Conservation (phyloP, 1,140 invertebrate species). For the Platyura marginata region DNA sequence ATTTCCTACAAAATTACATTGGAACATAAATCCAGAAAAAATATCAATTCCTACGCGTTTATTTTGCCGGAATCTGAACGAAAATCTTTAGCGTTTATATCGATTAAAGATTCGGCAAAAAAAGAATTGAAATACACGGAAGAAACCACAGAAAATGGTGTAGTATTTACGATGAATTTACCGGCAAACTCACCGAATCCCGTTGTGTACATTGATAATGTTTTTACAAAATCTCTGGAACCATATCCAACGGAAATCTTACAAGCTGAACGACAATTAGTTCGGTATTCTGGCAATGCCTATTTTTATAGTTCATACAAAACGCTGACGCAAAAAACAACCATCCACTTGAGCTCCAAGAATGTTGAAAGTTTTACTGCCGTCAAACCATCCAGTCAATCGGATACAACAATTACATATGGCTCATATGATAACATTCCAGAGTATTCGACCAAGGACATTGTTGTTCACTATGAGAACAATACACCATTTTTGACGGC, state of each 20-base stretch:
- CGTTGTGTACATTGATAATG: slow-evolving; percentile 48
- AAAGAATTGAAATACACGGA: slow-evolving; percentile 38
- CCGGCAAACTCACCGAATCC: slow-evolving; percentile 21
- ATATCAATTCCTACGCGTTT: slow-evolving; percentile 49
- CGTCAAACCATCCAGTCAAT: slow-evolving; percentile 61
- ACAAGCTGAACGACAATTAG: slow-evolving; percentile 86
- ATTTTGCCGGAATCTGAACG: slow-evolving; percentile 43
- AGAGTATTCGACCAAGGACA: slow-evolving; percentile 34
- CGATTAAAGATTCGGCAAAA: slow-evolving; percentile 43
- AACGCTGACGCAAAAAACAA: slow-evolving; percentile 62
- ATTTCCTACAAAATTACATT: slow-evolving; percentile 57
- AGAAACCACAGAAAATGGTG: slow-evolving; percentile 28
- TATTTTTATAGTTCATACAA: slow-evolving; percentile 72
- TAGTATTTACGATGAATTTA: slow-evolving; percentile 33
- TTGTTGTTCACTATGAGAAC: slow-evolving; percentile 88
- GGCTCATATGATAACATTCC: slow-evolving; percentile 68
- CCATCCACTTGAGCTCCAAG: slow-evolving; percentile 51
- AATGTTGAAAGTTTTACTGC: slow-evolving; percentile 76
- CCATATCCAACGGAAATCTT: slow-evolving; percentile 76
- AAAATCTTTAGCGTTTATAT: slow-evolving; percentile 51
- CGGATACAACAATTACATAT: slow-evolving; percentile 64
- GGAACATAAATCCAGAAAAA: slow-evolving; percentile 58
- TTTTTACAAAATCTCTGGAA: slow-evolving; percentile 52
- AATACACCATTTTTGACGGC: slow-evolving; percentile 90
- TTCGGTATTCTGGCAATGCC: slow-evolving; percentile 67